phyloP scores from a whole-genome alignment of 2,113 vertebrate species.

The Psittacus erithacus region DNA sequence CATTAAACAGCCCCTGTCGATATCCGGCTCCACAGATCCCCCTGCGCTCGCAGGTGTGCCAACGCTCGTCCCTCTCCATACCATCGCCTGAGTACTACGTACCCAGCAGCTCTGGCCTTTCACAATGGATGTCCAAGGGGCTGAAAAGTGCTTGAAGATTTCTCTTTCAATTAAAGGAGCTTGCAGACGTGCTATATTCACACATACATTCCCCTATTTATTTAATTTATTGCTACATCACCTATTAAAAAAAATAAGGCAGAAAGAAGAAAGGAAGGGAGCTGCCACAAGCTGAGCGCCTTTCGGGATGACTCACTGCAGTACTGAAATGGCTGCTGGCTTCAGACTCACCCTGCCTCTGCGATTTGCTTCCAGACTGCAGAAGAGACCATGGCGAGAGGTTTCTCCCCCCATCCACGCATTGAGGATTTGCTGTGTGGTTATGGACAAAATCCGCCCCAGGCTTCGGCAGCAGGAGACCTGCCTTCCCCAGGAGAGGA shows the following conservation, averaged over 20 bases:
- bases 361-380: not conserved
- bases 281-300: conserved; percentile 39
- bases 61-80: not conserved
- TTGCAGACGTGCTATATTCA: not conserved
- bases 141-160: conserved; percentile 1
- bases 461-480: rapidly evolving
- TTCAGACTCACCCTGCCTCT: conserved; percentile 48
- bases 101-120: not conserved
- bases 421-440: not conserved
- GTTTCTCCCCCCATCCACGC: rapidly evolving
- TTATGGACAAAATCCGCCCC: rapidly evolving
- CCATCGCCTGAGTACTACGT: not conserved
- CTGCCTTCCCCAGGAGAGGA: not conserved
- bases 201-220: not conserved
- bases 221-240: conserved; percentile 55
- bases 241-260: not conserved
- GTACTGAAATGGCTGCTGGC: conserved; percentile 59
- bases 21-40: rapidly evolving
- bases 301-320: conserved; percentile 61
- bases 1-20: not conserved
- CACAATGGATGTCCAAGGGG: not conserved
- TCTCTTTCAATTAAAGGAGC: conserved; percentile 22
- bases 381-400: not conserved
- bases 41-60: not conserved
- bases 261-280: conserved; percentile 39